These are phyloP conservation scores for Lordiphosa mommai DNA, from an alignment of 1,140 invertebrate genomes.

Conservation along the genomic window DNA sequence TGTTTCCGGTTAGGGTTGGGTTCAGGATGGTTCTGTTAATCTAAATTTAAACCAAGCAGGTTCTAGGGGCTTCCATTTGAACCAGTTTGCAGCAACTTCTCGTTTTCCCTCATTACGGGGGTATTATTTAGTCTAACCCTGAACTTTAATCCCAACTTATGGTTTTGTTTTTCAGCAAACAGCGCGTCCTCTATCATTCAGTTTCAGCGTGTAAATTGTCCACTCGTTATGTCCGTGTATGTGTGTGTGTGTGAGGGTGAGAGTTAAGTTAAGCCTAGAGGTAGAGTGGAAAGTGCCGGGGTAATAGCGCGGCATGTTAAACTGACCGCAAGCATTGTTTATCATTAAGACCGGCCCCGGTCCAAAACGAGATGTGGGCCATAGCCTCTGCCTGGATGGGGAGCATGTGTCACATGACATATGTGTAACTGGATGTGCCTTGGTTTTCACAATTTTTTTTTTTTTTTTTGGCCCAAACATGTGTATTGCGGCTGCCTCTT, in stretches of 20 bases:
- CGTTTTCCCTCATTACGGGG: no score
- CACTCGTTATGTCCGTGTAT: conserved; percentile 57
- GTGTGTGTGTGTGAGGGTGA: conserved; percentile 3
- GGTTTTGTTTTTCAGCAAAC: not conserved
- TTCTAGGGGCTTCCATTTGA: no score
- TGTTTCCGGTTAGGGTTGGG: no score
- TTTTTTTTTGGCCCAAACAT: conserved; percentile 31
- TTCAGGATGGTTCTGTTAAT: no score
- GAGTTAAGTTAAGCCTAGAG: not conserved
- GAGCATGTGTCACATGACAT: conserved; percentile 70
- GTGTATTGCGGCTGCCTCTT: conserved; percentile 54
- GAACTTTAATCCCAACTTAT: not conserved
- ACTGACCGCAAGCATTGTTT: conserved; percentile 78
- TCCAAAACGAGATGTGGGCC: conserved; percentile 12
- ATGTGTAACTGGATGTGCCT: conserved; percentile 42
- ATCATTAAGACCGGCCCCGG: conserved; percentile 62
- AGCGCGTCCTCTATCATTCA: conserved; percentile 37
- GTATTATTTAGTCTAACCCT: conserved; percentile 26
- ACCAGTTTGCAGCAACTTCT: no score
- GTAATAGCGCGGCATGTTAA: conserved; percentile 77
- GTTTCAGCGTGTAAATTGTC: conserved; percentile 73
- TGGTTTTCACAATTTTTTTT: conserved; percentile 9
- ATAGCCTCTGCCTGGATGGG: conserved; percentile 17
- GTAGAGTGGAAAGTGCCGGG: conserved; percentile 38
- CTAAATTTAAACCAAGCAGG: no score